A percentile compares a stretch with the other conserved stretches of the same genome.
Evolutionary conservation across 2,888 invertebrate species (phyloP).

Genomic region (Caenorhabditis macrosperma): DNA sequence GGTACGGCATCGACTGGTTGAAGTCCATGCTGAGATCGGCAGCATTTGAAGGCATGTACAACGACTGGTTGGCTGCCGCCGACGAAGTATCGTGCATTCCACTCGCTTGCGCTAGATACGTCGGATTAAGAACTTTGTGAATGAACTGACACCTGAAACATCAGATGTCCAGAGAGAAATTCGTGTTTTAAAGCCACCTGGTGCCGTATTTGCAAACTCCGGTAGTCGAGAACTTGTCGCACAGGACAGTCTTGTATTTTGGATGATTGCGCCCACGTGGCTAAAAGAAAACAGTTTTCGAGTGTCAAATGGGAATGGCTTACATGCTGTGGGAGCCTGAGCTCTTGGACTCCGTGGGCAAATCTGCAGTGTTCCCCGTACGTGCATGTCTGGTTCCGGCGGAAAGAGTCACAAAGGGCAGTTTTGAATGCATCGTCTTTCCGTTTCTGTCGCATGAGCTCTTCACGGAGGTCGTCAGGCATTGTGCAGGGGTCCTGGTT

Average conservation of each 20-base stretch:
- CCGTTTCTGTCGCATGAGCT: constrained; percentile 61
- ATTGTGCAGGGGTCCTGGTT: constrained; percentile 59
- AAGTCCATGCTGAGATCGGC: constrained; percentile 41
- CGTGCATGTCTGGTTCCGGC: constrained; percentile 58
- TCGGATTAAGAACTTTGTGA: constrained; percentile 47
- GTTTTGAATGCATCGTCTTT: constrained; percentile 72
- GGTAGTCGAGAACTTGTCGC: constrained; percentile 68
- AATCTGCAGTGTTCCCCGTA: constrained; percentile 68
- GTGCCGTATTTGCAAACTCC: constrained; percentile 65
- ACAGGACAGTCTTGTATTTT: constrained; percentile 73
- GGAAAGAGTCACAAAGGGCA: constrained; percentile 68
- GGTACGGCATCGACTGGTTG: constrained; percentile 45
- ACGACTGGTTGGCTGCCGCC: constrained; percentile 23
- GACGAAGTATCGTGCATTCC: constrained; percentile 12
- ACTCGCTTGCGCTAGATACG: constrained; percentile 20
- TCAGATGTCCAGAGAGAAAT: no score
- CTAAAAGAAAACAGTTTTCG: constrained; percentile 51
- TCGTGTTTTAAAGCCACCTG: background rate
- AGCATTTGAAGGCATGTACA: constrained; percentile 22
- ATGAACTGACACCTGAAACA: constrained; percentile 64
- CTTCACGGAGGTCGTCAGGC: constrained; percentile 66
- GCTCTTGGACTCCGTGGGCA: constrained; percentile 67
- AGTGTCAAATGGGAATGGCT: background rate
- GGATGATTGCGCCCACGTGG: constrained; percentile 70
- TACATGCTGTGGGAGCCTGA: constrained; percentile 64